phyloP scores from a whole-genome alignment of 2,113 vertebrate species.

The Bombycilla garrulus region DNA sequence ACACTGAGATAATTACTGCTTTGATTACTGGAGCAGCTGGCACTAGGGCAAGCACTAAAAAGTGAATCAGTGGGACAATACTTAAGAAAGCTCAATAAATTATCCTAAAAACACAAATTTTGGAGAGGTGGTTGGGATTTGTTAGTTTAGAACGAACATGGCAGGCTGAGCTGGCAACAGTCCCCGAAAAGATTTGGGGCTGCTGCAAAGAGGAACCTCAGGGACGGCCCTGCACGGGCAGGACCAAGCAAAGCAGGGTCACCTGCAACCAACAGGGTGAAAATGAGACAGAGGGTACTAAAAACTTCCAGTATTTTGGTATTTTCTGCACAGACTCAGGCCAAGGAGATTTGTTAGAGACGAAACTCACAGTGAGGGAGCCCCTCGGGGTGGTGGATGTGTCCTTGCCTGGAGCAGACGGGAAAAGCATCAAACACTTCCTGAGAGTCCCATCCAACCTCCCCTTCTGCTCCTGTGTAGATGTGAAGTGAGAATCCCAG shows the following conservation, averaged over 20 bases:
- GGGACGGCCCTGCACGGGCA: rapidly evolving
- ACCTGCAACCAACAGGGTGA: not conserved
- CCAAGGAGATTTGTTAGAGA: rapidly evolving
- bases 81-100: not conserved
- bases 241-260: not conserved
- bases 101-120: not conserved
- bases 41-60: not conserved
- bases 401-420: not conserved
- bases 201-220: not conserved
- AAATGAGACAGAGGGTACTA: rapidly evolving
- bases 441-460: not conserved
- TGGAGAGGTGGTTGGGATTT: not conserved
- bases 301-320: rapidly evolving
- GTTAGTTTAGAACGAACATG: not conserved
- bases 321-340: not conserved
- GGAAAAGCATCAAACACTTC: not conserved
- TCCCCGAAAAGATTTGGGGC: rapidly evolving
- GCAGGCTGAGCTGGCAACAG: not conserved
- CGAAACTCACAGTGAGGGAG: not conserved
- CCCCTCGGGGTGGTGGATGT: not conserved
- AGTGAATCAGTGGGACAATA: not conserved
- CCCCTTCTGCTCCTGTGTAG: not conserved
- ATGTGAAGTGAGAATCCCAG: not conserved
- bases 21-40: not conserved
- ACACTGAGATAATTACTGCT: not conserved